phyloP scores from a whole-genome alignment of 2,888 invertebrate genomes.

The Parasteatoda lunata region DNA sequence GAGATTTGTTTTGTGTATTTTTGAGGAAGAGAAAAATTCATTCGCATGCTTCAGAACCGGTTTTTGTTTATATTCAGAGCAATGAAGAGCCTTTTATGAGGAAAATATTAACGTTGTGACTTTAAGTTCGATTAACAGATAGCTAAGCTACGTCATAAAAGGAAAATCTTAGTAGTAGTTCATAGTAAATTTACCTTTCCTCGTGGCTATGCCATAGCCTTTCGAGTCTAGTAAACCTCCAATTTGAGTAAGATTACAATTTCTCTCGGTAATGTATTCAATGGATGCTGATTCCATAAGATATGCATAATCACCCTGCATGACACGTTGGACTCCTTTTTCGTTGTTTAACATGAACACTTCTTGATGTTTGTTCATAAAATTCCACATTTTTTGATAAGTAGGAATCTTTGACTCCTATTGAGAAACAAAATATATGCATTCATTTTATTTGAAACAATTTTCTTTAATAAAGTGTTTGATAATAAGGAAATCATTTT shows the following conservation, averaged over 20 bases:
- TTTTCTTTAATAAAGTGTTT: too few species aligned
- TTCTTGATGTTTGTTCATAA: slow-evolving; percentile 73
- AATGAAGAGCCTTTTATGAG: too few species aligned
- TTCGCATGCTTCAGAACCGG: too few species aligned
- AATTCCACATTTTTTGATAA: slow-evolving; percentile 76
- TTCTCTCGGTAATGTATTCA: slow-evolving; percentile 92
- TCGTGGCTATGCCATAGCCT: slow-evolving; percentile 95
- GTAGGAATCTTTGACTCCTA: slow-evolving; percentile 72
- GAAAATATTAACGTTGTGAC: too few species aligned
- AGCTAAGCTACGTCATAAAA: background rate
- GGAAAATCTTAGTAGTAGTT: background rate
- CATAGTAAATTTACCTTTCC: slow-evolving; percentile 81
- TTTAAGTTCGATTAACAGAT: too few species aligned
- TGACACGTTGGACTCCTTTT: slow-evolving; percentile 80
- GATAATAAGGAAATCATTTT: too few species aligned
- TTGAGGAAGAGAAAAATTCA: too few species aligned
- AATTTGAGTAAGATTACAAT: slow-evolving; percentile 91
- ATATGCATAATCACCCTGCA: slow-evolving; percentile 73
- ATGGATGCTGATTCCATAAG: slow-evolving; percentile 98
- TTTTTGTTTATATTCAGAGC: too few species aligned
- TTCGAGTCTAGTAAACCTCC: slow-evolving; percentile 95
- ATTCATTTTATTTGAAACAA: too few species aligned
- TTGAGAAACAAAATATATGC: slow-evolving; percentile 36
- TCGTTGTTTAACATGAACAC: slow-evolving; percentile 76
- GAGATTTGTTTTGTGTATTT: too few species aligned